Base-by-base conservation (phyloP, 2,888 invertebrate species). In the Cephus runcator region DNA sequence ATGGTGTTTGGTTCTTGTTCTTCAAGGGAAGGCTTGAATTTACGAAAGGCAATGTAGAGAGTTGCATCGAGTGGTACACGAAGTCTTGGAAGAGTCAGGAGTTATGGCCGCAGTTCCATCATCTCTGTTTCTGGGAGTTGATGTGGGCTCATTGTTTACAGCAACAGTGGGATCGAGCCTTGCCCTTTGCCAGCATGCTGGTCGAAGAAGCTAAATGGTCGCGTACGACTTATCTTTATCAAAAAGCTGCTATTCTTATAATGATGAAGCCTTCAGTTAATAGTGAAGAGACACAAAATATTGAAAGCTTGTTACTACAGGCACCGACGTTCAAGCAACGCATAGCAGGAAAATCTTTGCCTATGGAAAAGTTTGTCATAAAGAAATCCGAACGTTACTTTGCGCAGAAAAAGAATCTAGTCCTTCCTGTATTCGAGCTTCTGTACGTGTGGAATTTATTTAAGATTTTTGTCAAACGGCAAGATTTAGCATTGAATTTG, bases 341-440 rank as follows among this genome's bases (percentile, higher is more conserved):
- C 79, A 97, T 99, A 77, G 98, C 98, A 40, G 99, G 99, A 0
- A 99, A 99, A 92, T 98, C 98, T 0, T 92, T 99, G 82, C 99
- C 99, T 1, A 96, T 98, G 95, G 99, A 99, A 92, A 99, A 99
- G 92, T 99, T 98, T 92, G 96, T 96, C 73, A 94, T 97, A n/a
- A 96, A 95, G 88, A 97, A 97, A 85, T 94, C 97, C 73, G 94
- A 95, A 83, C 94, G 98, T 76, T 98, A 95, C 92, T 93, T 94
- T 81, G 93, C 93, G 69, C 97, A 98, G 90, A 94, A 95, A 76
- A 93, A 95, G 76, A 93, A 92, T 69, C 93, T 99, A 34, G 92
- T 96, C 9, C 93, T 98, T 84, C 98, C 99, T 1, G 95, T 95
- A 33, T 93, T 97, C 82, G 99, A 99, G 92, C 93, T 98, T 80